Percentiles rank a stretch among this genome's conserved stretches.
These are phyloP conservation scores for Pterophyllum scalare DNA, from an alignment of 2,113 vertebrate genomes.

Conservation along the genomic window DNA sequence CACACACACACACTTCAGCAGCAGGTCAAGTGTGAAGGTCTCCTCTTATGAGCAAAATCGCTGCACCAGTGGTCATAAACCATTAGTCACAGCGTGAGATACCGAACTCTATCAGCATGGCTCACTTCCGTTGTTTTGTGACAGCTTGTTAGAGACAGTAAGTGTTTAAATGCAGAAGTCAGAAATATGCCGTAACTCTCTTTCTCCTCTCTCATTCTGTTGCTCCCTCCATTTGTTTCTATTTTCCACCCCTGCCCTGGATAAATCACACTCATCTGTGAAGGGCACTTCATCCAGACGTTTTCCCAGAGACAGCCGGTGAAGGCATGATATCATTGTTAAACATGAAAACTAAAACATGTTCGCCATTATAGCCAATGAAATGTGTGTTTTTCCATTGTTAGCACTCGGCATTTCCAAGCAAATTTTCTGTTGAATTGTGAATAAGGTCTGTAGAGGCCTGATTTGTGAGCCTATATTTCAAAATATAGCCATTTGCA, in stretches of 20 bases:
- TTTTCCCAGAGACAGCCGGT: neutral
- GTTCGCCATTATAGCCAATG: neutral
- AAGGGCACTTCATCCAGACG: slow-evolving; percentile 18
- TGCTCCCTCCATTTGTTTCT: neutral
- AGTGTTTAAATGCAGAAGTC: neutral
- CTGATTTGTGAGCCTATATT: neutral
- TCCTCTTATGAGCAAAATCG: neutral
- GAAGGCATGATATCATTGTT: neutral
- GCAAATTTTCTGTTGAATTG: neutral
- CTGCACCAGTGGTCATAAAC: neutral
- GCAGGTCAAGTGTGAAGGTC: slow-evolving; percentile 27
- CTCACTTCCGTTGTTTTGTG: slow-evolving; percentile 17
- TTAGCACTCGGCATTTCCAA: neutral
- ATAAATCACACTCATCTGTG: slow-evolving; percentile 32
- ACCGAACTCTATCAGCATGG: slow-evolving; percentile 46
- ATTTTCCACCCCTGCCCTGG: neutral
- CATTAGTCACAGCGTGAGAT: slow-evolving; percentile 49
- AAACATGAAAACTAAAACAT: neutral
- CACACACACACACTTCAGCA: neutral
- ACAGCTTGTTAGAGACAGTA: slow-evolving; percentile 5
- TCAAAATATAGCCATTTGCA: neutral
- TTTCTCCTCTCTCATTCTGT: neutral
- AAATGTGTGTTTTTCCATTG: neutral
- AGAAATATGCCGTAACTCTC: neutral
- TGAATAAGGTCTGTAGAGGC: neutral